Evolutionary conservation across 1,140 invertebrate genomes (phyloP).

Genomic region (Drosophila melanica): DNA sequence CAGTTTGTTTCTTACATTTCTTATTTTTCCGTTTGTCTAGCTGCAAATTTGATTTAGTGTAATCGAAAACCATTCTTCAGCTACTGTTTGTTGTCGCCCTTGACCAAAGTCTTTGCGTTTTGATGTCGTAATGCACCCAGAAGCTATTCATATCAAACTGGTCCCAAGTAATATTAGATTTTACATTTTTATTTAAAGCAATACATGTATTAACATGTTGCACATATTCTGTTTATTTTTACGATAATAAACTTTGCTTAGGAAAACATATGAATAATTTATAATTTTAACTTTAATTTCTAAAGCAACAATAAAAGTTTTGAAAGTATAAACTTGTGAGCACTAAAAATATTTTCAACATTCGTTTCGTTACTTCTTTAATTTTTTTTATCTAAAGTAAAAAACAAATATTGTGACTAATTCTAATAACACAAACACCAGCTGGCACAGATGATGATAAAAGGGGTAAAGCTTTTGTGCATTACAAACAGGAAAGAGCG

Average conservation of each 20-base stretch:
- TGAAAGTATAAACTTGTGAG: background rate
- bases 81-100: conserved; percentile 26
- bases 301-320: background rate
- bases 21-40: conserved; percentile 20
- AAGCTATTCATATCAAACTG: conserved; percentile 26
- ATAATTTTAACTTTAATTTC: background rate
- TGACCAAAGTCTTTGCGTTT: conserved; percentile 40
- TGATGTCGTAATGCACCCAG: conserved; percentile 27
- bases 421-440: conserved; percentile 5
- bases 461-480: conserved; percentile 22
- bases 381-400: conserved; percentile 1
- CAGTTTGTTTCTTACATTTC: conserved; percentile 5
- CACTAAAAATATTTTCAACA: background rate
- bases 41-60: conserved; percentile 66
- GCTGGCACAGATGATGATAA: conserved; percentile 33
- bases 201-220: background rate
- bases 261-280: too few species aligned
- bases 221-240: conserved; percentile 7
- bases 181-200: conserved; percentile 13
- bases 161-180: conserved; percentile 13
- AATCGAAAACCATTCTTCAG: conserved; percentile 57
- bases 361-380: background rate
- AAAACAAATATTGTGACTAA: conserved; percentile 10
- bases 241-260: background rate
- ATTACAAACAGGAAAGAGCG: conserved; percentile 7